Conservation (phyloP, 2,888 invertebrate species). For the Dolomedes plantarius region DNA sequence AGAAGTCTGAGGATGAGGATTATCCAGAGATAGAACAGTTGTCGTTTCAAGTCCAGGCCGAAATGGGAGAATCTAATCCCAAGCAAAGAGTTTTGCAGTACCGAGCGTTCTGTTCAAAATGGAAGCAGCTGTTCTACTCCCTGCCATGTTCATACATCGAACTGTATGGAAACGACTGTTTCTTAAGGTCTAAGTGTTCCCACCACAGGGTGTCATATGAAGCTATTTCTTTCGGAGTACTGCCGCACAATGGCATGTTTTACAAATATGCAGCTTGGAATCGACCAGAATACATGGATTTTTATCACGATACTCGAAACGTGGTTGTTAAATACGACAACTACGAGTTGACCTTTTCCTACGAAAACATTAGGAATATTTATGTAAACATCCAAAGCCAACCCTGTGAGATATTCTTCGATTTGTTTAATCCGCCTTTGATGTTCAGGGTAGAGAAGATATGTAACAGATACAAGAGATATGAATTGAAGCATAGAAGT, state of each 20-base stretch:
- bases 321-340: slow-evolving; percentile 4
- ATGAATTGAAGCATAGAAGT: slow-evolving; percentile 23
- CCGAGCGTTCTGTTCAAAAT: slow-evolving; percentile 19
- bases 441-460: slow-evolving; percentile 10
- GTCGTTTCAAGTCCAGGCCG: slow-evolving; percentile 18
- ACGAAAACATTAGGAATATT: slow-evolving; percentile 45
- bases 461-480: neutral
- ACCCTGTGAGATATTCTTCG: slow-evolving; percentile 40
- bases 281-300: neutral
- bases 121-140: neutral
- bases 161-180: slow-evolving; percentile 36
- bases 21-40: slow-evolving; percentile 57
- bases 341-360: slow-evolving; percentile 16
- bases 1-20: slow-evolving; percentile 42
- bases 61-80: neutral
- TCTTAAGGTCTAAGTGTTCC: neutral
- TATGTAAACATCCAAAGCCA: slow-evolving; percentile 29
- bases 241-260: slow-evolving; percentile 42
- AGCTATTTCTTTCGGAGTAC: slow-evolving; percentile 21
- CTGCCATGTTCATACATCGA: neutral
- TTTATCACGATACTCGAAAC: slow-evolving; percentile 50
- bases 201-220: neutral
- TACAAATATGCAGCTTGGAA: neutral
- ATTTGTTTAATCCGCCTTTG: slow-evolving; percentile 50
- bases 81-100: neutral